phyloP scores from a whole-genome alignment of 2,113 vertebrate genomes.

The rabbit (Oryctolagus cuniculus) region mOryCun1.1 NC_091445.1:94737501-94738000 shows the following conservation, averaged over 20 bases:
- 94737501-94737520: background rate
- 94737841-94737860: constrained; percentile 3
- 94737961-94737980: background rate
- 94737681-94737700: constrained; percentile 15
- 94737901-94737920: constrained; percentile 28
- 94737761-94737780: background rate
- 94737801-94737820: background rate
- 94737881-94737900: background rate
- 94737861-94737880: background rate
- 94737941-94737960: constrained; percentile 43
- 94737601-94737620: constrained; percentile 61
- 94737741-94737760: background rate
- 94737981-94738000: background rate
- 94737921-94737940: constrained; percentile 30
- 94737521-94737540: background rate
- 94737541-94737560: constrained; percentile 11
- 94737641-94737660: background rate
- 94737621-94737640: constrained; percentile 33
- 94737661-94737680: background rate
- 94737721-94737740: background rate
- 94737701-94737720: background rate
- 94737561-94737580: background rate
- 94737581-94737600: background rate
- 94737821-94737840: accelerated
- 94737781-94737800: background rate